Evolutionary conservation across 2,888 invertebrate species (phyloP), one percentile per base, ranked within the genome.

Genomic region (Oligia fasciuncula): DNA sequence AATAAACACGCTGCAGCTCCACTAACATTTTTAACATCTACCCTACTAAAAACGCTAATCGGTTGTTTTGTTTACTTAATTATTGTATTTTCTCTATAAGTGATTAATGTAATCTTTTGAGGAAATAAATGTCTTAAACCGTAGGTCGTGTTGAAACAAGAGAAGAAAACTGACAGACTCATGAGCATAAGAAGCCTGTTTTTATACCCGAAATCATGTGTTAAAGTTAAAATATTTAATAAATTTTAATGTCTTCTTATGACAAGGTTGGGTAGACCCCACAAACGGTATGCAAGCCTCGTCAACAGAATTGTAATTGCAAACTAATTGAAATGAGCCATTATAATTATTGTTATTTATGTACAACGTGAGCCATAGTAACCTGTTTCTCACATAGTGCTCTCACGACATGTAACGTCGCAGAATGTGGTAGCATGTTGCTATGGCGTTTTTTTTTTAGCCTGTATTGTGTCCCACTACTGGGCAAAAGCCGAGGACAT

Each of bases 321-420:
- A 73, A 86, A 86, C 49, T 57, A 66, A 84, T 80, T 84, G 35
- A 69, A 85, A 85, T 83, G 23, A 84, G 80, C 8, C 43, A 80
- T 80, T 84, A 77, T 40, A 76, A 69, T 76, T 60, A 69, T 76
- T 60, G 49, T 84, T 66, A 85, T 85, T 80, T 85, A 85, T 87
- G 80, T 76, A 76, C 62, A 76, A 72, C 80, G 51, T 66, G 73
- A 54, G 66, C 73, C 71, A 63, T 71, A 80, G 63, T 84, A 87
- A 84, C 85, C 84, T 29, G 80, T 85, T 85, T 87, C 87, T 80
- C 87, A 84, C 87, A n/a, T n/a, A 74, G 57, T 68, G 46, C 46
- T 66, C 49, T 69, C 85, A 85, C 84, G 84, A 86, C 72, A 29
- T 74, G 23, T 29, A 49, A 73, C 51, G 14, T 35, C 54, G 49